These are phyloP conservation scores for Leptinotarsa texana DNA, from an alignment of 1,140 invertebrate species.

Conservation along the genomic window DNA sequence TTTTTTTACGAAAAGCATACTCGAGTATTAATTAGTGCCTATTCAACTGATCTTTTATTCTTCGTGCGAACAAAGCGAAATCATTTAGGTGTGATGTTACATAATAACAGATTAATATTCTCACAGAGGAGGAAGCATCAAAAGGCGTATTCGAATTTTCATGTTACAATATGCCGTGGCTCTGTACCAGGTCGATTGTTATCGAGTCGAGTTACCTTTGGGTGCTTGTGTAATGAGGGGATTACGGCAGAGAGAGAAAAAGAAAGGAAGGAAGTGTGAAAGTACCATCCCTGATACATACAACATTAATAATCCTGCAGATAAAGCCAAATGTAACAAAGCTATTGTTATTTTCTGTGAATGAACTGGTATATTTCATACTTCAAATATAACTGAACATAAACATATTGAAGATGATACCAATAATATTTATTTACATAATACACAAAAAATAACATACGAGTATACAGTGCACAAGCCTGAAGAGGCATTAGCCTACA, in stretches of 20 bases:
- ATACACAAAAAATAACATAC: too few relatives aligned
- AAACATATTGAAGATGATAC: too few relatives aligned
- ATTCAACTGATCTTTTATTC: constrained; percentile 12
- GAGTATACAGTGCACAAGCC: too few relatives aligned
- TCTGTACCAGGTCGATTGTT: constrained; percentile 1
- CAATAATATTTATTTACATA: too few relatives aligned
- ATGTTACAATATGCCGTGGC: neutral
- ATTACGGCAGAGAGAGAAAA: neutral
- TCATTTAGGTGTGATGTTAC: constrained; percentile 14
- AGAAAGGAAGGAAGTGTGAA: neutral
- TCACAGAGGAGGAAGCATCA: constrained; percentile 11
- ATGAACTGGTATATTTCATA: too few relatives aligned
- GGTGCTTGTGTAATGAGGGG: neutral
- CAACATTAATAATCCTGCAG: too few relatives aligned
- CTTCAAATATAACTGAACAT: too few relatives aligned
- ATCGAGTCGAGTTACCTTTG: neutral
- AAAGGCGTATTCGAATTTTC: constrained; percentile 6
- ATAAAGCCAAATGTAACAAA: too few relatives aligned
- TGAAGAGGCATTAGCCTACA: too few relatives aligned
- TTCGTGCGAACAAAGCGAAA: neutral
- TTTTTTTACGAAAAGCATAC: neutral
- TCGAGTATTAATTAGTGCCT: constrained; percentile 8
- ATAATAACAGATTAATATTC: constrained; percentile 19
- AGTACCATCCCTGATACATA: neutral
- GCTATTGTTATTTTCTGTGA: too few relatives aligned